Evolutionary conservation across 2,113 vertebrate genomes (phyloP), one percentile per base, ranked within the genome.

Genomic region (Eulemur rufifrons): DNA sequence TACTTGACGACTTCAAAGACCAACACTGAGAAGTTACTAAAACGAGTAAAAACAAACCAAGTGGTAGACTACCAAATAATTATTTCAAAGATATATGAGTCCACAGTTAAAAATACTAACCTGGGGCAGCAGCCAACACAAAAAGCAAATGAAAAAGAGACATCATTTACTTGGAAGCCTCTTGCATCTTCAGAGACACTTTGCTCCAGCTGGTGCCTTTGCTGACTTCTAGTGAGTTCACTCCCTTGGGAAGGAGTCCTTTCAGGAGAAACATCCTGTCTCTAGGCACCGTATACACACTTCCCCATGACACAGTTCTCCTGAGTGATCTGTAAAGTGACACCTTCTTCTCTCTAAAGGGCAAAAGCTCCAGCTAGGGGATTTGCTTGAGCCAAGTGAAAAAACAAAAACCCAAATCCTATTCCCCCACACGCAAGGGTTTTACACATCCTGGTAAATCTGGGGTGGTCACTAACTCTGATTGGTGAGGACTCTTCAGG

Each of bases 291-390:
- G 8, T 14, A 21, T 37, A 29, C 59, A 66, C 21, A 52, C 29
- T 52, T 92, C 6, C 59, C 37, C 11, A 1, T 20, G 64, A 89
- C 63, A 56, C 29, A 91, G 4, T 13, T 63, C 73, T 86, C 11
- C 54, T 59, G 39, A 84, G 56, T 63, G 34, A 88, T 42, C 66
- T 74, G 97, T 64, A 91, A 97, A 56, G 23, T n/a, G 68, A 94
- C 69, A 89, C 91, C 84, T 64, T 89, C 34, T 69, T 91, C 74
- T 83, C 83, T 85, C 73, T 76, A 64, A 82, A n/a, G 34, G 9
- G 37, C 81, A 80, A 78, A 85, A 73, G 29, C 6, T 82, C 50
- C 42, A 68, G 27, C 29, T 52, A 87, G 1, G 25, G 56, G 59
- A 81, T 74, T 61, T 66, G n/a, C 45, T 63, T 73, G 11, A 84